Base-by-base conservation (phyloP, 2,888 invertebrate genomes). In the Drosophila kambysellisi region DNA sequence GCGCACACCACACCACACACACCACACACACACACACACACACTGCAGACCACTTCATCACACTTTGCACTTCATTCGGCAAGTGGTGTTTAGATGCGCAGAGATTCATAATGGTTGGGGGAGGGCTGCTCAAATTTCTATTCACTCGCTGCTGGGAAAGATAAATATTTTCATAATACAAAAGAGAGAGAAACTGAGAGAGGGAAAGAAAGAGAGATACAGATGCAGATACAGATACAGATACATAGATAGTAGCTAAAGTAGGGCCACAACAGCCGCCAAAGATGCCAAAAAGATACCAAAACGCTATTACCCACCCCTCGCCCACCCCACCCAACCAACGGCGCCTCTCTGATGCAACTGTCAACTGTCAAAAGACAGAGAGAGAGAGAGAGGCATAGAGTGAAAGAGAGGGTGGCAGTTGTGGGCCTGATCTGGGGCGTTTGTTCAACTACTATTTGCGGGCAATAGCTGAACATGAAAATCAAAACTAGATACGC, bases 351-450 rank as follows among this genome's bases (percentile, higher is more conserved):
- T 50, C 82, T 82, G 88, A 88, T 89, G 85, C 89, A 85, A 85
- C 88, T 85, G 89, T 85, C 89, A 89, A 78, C 79, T 83, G 89
- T 83, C 89, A 89, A 75, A 71, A 25, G 35, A 62, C 53, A 66
- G 50, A 64, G 73, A 70, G 66, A 57, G 58, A 25, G 20, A 25
- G 20, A 25, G 20, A 25, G 20, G 20, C 64, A 54, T 75, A 75
- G 1, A n/a, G 17, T 25, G 9, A 35, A 15, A 17, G 4, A 25
- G 20, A 8, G 58, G 61, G 80, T 58, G 64, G 54, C 54, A 25
- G 61, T 50, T 80, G 73, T 56, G 33, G 15, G 29, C 33, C 48
- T 48, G 77, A 58, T 15, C 66, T 61, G 43, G 58, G 64, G 71
- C 43, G 73, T 62, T 62, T 75, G 58, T 67, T 69, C 39, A 64